phyloP scores from a whole-genome alignment of 2,113 vertebrate species.

The Emydocephalus ijimae region DNA sequence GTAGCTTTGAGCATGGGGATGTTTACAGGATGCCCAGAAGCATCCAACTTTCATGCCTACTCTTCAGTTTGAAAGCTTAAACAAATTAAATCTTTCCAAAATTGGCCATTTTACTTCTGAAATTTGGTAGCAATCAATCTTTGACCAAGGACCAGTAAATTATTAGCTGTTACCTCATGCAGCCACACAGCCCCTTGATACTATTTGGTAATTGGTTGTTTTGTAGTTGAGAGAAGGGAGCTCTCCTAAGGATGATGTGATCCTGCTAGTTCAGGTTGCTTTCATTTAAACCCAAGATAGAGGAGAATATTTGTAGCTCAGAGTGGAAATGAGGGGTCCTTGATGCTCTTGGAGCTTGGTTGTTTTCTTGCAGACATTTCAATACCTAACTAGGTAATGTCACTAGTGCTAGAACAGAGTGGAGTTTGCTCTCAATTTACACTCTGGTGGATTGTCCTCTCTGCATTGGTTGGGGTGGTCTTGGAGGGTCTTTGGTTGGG shows the following conservation, averaged over 20 bases:
- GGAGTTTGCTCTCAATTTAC: no score
- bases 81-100: neutral
- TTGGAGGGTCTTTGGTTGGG: no score
- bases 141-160: neutral
- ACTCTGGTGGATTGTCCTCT: no score
- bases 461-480: no score
- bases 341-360: no score
- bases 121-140: neutral
- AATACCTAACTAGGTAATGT: no score
- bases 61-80: neutral
- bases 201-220: neutral
- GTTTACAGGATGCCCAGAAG: neutral
- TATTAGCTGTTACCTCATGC: neutral
- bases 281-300: neutral
- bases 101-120: neutral
- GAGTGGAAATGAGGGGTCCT: no score
- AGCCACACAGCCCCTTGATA: neutral
- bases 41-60: neutral
- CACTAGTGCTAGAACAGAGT: no score
- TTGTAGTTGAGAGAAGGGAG: neutral
- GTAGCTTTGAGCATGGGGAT: neutral
- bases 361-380: no score
- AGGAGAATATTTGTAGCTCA: neutral
- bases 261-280: neutral
- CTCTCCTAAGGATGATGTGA: neutral